Conservation (phyloP, 2,888 invertebrate species). For the Sphaerophoria taeniata region DNA sequence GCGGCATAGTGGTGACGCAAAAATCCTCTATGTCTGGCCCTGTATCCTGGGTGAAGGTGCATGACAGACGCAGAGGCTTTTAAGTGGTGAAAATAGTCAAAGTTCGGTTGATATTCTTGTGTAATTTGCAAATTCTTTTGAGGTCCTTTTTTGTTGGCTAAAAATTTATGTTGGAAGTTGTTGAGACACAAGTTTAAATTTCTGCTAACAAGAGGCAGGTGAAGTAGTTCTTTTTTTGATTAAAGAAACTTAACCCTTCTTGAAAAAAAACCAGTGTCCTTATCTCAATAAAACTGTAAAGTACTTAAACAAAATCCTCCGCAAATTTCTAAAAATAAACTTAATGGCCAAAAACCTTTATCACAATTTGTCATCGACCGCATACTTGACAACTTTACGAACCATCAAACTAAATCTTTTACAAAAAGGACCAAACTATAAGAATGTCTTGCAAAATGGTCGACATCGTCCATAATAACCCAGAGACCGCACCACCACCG, state of each 20-base stretch:
- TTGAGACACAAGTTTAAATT: no score
- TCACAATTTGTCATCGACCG: conserved; percentile 45
- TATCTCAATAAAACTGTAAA: no score
- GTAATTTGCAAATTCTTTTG: no score
- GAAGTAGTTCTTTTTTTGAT: no score
- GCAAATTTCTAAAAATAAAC: conserved; percentile 14
- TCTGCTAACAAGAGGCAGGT: no score
- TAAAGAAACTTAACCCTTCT: no score
- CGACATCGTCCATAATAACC: conserved; percentile 20
- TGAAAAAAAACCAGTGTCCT: no score
- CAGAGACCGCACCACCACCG: not conserved
- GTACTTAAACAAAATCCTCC: not conserved
- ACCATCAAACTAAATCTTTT: conserved; percentile 50
- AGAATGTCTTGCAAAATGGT: not conserved
- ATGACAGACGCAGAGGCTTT: no score
- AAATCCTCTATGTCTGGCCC: not conserved
- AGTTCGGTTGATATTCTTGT: no score
- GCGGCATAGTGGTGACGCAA: not conserved
- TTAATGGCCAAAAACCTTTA: conserved; percentile 31
- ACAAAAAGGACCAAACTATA: not conserved
- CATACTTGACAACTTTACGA: conserved; percentile 49
- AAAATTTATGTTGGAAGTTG: no score
- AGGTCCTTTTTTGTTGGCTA: no score
- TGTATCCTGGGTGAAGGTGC: not conserved
- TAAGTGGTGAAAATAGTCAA: no score